Evolutionary conservation across 2,888 invertebrate genomes (phyloP).

Genomic region (Agrotis exclamationis): DNA sequence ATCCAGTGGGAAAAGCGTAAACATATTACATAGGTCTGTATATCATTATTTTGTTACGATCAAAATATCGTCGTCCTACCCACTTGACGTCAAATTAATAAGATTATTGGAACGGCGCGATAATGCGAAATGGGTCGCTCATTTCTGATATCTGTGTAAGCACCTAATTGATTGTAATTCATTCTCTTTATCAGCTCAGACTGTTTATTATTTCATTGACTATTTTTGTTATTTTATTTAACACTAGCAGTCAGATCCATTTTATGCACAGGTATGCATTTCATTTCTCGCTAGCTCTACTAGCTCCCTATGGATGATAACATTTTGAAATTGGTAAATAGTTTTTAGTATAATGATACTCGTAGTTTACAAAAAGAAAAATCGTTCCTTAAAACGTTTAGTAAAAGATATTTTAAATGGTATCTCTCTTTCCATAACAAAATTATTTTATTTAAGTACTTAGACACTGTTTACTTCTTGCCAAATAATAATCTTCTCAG

Average conservation of each 20-base stretch:
- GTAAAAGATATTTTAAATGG: too few relatives aligned
- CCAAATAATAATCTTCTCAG: neutral
- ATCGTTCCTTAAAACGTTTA: too few relatives aligned
- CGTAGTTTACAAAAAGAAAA: too few relatives aligned
- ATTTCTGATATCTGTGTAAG: conserved; percentile 10
- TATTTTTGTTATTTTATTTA: neutral
- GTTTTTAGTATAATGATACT: too few relatives aligned
- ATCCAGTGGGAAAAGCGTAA: neutral
- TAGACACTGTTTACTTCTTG: neutral
- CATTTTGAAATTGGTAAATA: too few relatives aligned
- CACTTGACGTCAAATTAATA: neutral
- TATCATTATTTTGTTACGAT: neutral
- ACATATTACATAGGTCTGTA: neutral
- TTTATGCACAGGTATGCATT: too few relatives aligned
- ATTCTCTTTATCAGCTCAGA: conserved; percentile 11
- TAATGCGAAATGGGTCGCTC: conserved; percentile 3
- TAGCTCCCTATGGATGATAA: too few relatives aligned
- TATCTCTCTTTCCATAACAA: too few relatives aligned
- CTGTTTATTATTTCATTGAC: neutral
- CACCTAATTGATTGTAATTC: conserved; percentile 14
- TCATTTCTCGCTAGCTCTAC: too few relatives aligned
- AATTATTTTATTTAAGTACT: too few relatives aligned
- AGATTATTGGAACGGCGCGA: neutral
- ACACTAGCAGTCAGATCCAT: too few relatives aligned
- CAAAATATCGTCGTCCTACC: neutral